phyloP scores from a whole-genome alignment of 2,797 vertebrate genomes.

The Oophaga sylvatica region DNA sequence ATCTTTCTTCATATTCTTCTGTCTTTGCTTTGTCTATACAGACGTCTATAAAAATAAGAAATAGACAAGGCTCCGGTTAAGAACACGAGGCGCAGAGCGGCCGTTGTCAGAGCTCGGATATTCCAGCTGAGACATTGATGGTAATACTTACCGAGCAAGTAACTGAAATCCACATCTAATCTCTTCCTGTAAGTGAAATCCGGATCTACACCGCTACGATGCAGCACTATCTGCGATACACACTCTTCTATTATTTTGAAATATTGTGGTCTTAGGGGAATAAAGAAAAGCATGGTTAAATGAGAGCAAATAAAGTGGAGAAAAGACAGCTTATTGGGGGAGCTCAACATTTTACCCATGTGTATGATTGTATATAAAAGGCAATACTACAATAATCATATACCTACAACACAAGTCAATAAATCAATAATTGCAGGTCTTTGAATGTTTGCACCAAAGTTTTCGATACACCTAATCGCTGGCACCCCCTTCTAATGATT shows the following conservation, averaged over 20 bases:
- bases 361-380: no score
- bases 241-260: conserved; percentile 98
- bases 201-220: conserved; percentile 91
- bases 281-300: conserved; percentile 55
- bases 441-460: no score
- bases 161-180: conserved; percentile 90
- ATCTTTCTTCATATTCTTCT: conserved; percentile 87
- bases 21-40: conserved; percentile 88
- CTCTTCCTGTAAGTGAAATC: conserved; percentile 96
- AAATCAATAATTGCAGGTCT: no score
- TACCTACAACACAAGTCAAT: no score
- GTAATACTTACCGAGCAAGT: conserved; percentile 86
- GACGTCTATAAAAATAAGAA: conserved; percentile 79
- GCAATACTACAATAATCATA: no score
- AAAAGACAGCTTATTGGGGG: neutral
- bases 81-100: neutral
- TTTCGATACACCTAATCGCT: no score
- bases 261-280: conserved; percentile 86
- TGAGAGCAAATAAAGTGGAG: neutral
- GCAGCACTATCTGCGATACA: conserved; percentile 94
- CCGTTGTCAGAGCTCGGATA: neutral
- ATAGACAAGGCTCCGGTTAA: neutral
- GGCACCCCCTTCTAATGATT: no score
- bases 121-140: conserved; percentile 2
- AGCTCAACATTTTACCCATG: no score